phyloP scores from a whole-genome alignment of 2,113 vertebrate species.

The Heterochromis multidens region DNA sequence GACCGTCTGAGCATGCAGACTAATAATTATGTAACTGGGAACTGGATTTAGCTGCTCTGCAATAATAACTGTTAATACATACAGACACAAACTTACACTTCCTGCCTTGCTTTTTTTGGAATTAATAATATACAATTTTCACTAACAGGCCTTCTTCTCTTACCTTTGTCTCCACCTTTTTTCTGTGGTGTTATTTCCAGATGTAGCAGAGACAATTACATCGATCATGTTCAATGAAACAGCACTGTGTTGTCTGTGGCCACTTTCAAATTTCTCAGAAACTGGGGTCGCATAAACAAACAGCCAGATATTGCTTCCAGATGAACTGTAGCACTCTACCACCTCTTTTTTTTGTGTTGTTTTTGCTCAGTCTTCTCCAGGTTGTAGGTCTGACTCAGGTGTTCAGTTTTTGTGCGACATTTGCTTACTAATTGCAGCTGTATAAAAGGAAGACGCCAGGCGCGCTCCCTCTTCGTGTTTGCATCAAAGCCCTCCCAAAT shows the following conservation, averaged over 20 bases:
- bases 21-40: background rate
- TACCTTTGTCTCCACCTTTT: background rate
- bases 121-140: background rate
- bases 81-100: background rate
- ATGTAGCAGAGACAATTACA: background rate
- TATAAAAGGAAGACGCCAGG: background rate
- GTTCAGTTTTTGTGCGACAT: background rate
- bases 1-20: background rate
- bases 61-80: no score
- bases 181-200: background rate
- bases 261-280: constrained; percentile 3
- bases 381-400: constrained; percentile 40
- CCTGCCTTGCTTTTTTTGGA: background rate
- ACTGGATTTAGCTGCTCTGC: background rate
- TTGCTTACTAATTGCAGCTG: constrained; percentile 6
- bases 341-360: background rate
- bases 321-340: background rate
- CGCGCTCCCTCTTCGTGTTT: background rate
- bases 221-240: background rate
- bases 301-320: constrained; percentile 36
- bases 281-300: constrained; percentile 30
- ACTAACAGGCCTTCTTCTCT: background rate
- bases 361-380: background rate
- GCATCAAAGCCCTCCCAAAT: constrained; percentile 1
- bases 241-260: background rate